Conservation (phyloP, 2,888 invertebrate genomes). For the Plusia festucae region DNA sequence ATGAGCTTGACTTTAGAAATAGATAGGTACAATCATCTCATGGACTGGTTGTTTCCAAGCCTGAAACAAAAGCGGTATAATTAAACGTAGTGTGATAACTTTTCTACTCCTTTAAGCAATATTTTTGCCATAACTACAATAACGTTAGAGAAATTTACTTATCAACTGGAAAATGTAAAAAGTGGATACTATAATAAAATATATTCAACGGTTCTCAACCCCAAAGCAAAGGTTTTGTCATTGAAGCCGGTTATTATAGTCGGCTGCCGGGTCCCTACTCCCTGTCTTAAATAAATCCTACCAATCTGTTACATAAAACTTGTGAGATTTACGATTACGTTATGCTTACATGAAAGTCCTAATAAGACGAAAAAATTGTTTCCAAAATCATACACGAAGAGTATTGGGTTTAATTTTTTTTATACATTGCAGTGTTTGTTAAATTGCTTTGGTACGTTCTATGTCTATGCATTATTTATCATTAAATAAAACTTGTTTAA, state of each 20-base stretch:
- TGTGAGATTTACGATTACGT: slow-evolving; percentile 56
- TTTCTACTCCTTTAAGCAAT: too few species aligned
- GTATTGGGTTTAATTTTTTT: too few species aligned
- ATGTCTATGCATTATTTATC: too few species aligned
- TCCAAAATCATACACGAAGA: not conserved
- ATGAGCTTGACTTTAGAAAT: not conserved
- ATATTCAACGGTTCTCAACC: slow-evolving; percentile 5
- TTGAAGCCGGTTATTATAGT: slow-evolving; percentile 61
- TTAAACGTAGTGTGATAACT: too few species aligned
- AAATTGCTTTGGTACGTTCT: too few species aligned
- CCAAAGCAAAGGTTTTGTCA: slow-evolving; percentile 53
- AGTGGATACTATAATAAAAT: not conserved
- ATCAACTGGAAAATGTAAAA: too few species aligned
- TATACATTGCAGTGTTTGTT: too few species aligned
- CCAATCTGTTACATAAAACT: slow-evolving; percentile 57
- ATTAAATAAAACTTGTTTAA: not conserved
- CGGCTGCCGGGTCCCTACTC: slow-evolving; percentile 52
- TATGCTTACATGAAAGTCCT: slow-evolving; percentile 44
- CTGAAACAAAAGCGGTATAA: too few species aligned
- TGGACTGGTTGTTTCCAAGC: too few species aligned
- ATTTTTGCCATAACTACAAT: not conserved
- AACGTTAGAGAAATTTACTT: not conserved
- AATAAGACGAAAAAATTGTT: slow-evolving; percentile 26
- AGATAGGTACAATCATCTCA: too few species aligned
- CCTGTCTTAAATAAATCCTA: slow-evolving; percentile 57